A percentile compares a stretch with the other conserved stretches of the same genome.
Evolutionary conservation across 2,113 vertebrate genomes (phyloP).

Genomic region (Protomyctophum bolini): DNA sequence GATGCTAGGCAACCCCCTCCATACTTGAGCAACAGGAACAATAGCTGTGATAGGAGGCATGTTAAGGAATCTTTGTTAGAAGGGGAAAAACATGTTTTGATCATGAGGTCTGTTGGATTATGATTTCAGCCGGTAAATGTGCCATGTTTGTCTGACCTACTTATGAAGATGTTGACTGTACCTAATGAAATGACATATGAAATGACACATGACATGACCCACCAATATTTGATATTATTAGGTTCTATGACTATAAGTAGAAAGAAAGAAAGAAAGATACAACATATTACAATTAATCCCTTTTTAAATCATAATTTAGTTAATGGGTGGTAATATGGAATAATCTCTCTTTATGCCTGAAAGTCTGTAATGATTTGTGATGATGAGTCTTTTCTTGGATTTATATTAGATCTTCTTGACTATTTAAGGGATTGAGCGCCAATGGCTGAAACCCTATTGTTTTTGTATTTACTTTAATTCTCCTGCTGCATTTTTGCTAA

Average conservation of each 20-base stretch:
- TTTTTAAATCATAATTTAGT: too few relatives aligned
- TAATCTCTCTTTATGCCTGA: neutral
- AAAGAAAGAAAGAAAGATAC: neutral
- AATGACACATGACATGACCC: too few relatives aligned
- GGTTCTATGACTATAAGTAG: neutral
- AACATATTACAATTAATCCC: neutral
- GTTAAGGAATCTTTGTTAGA: slow-evolving; percentile 70
- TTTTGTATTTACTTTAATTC: too few relatives aligned
- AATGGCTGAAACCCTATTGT: too few relatives aligned
- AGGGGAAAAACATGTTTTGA: slow-evolving; percentile 70
- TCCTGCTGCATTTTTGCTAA: neutral
- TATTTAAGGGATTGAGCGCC: too few relatives aligned
- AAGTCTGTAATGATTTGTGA: neutral
- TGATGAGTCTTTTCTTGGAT: neutral
- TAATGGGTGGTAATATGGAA: neutral
- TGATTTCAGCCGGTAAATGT: slow-evolving; percentile 21
- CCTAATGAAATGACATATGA: neutral
- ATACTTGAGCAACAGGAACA: slow-evolving; percentile 56
- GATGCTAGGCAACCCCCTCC: slow-evolving; percentile 23
- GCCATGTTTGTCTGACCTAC: slow-evolving; percentile 13
- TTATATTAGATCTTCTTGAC: neutral
- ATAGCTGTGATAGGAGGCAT: slow-evolving; percentile 51
- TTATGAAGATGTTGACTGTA: neutral
- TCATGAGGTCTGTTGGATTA: slow-evolving; percentile 19
- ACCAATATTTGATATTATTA: neutral